Conservation (phyloP, 2,888 invertebrate species). For the Chalcis sispes region DNA sequence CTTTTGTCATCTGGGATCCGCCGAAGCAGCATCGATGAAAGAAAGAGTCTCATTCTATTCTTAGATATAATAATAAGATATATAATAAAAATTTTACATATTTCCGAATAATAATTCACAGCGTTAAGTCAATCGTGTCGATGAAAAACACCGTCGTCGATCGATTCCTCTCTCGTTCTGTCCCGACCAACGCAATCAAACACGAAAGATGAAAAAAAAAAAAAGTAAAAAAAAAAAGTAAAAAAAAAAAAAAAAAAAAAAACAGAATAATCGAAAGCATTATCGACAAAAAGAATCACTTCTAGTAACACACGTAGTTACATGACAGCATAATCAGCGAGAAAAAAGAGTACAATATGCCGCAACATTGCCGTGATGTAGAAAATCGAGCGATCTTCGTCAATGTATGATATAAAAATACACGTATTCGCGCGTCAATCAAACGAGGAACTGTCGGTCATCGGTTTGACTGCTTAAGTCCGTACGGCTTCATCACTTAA, state of each 20-base stretch:
- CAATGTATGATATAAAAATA: neutral
- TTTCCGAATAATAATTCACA: too few species aligned
- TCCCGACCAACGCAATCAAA: too few species aligned
- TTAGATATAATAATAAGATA: too few species aligned
- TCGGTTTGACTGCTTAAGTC: neutral
- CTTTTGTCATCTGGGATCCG: too few species aligned
- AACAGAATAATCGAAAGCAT: constrained; percentile 33
- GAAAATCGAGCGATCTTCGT: constrained; percentile 11
- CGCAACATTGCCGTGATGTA: neutral
- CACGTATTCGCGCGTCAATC: too few species aligned
- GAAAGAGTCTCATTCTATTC: too few species aligned
- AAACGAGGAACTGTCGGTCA: constrained; percentile 24
- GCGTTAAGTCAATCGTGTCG: too few species aligned
- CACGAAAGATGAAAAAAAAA: too few species aligned
- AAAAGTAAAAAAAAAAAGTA: neutral
- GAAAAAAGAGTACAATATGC: neutral
- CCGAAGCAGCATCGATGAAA: too few species aligned
- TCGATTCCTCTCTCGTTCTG: too few species aligned
- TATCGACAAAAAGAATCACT: constrained; percentile 19
- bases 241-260: neutral
- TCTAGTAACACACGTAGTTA: neutral
- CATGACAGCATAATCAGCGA: constrained; percentile 17
- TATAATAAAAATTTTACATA: too few species aligned
- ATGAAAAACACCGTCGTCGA: too few species aligned
- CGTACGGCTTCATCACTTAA: constrained; percentile 23